phyloP scores from a whole-genome alignment of 2,113 vertebrate genomes.

The Notothenia coriiceps region DNA sequence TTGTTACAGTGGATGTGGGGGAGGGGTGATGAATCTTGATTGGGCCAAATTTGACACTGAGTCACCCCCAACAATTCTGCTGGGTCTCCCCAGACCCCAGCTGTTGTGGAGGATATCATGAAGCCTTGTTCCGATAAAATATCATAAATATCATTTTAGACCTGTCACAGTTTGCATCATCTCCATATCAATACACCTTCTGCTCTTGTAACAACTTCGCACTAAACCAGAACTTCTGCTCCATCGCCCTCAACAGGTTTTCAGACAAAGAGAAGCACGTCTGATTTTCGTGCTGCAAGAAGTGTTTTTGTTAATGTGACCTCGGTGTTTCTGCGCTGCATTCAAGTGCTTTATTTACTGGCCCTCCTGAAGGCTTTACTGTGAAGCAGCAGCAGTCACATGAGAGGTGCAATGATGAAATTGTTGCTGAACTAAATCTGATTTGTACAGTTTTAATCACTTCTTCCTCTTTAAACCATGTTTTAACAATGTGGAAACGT shows the following conservation, averaged over 20 bases:
- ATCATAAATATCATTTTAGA: too few species aligned
- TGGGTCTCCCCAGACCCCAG: too few species aligned
- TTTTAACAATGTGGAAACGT: neutral
- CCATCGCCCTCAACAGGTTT: neutral
- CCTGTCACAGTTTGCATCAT: too few species aligned
- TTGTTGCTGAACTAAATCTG: neutral
- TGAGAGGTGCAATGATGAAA: neutral
- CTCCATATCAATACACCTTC: too few species aligned
- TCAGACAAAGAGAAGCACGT: neutral
- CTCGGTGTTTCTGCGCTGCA: neutral
- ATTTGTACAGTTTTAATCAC: neutral
- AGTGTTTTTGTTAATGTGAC: neutral
- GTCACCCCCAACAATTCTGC: too few species aligned
- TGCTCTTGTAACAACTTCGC: neutral
- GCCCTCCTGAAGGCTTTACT: neutral
- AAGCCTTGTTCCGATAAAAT: too few species aligned
- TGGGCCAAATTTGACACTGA: too few species aligned
- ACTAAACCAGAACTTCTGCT: neutral
- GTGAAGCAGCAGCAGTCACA: constrained; percentile 20
- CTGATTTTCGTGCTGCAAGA: neutral
- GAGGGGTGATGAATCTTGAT: too few species aligned
- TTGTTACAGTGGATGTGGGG: too few species aligned
- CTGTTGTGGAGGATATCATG: too few species aligned
- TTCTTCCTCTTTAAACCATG: neutral
- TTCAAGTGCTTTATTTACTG: neutral